Base-by-base conservation (phyloP, 2,797 vertebrate genomes). In the Chiroxiphia lanceolata region DNA sequence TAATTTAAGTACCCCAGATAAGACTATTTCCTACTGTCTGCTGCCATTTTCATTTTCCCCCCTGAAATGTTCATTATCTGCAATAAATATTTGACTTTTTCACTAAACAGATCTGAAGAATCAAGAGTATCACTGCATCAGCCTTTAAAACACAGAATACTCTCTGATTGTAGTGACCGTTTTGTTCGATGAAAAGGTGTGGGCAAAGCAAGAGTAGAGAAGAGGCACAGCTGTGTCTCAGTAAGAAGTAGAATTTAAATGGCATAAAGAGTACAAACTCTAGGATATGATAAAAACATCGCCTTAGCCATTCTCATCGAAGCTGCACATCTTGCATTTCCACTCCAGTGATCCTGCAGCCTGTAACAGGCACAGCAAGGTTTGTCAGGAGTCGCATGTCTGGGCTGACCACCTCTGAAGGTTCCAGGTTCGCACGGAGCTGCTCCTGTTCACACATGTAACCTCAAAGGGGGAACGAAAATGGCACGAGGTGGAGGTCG, bases 391-490 rank as follows among this genome's bases (percentile, higher is more conserved):
- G 3, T 61, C 3, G 2, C 18, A 36, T 19, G 31, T n/a, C 83
- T 54, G 14, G 56, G 54, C 91, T 92, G 95, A 53, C 85, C 96
- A 96, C 87, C 89, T 96, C 93, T 75, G 94, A 94, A 92, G 84
- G 84, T 33, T 74, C 70, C 5, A 6, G 85, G 48, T 76, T 79
- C 15, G 33, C 4, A 15, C 3, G 1, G 26, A 93, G 74, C 65
- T 90, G 15, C 67, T 85, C 63, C 38, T 2, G 9, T 96, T 97
- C 94, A 94, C 95, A 97, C 92, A 63, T 96, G 97, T 91, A 94
- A 53, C 91, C 98, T 98, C 98, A 98, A 97, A 98, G 94, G 57
- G 92, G 87, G 36, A 95, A 92, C 89, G 84, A 97, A 97, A 98
- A 97, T 45, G 94, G 96, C 90, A 89, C 45, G 29, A 84, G 90